These are phyloP conservation scores for Sycophaga agraensis DNA, from an alignment of 1,140 invertebrate genomes.

Conservation along the genomic window DNA sequence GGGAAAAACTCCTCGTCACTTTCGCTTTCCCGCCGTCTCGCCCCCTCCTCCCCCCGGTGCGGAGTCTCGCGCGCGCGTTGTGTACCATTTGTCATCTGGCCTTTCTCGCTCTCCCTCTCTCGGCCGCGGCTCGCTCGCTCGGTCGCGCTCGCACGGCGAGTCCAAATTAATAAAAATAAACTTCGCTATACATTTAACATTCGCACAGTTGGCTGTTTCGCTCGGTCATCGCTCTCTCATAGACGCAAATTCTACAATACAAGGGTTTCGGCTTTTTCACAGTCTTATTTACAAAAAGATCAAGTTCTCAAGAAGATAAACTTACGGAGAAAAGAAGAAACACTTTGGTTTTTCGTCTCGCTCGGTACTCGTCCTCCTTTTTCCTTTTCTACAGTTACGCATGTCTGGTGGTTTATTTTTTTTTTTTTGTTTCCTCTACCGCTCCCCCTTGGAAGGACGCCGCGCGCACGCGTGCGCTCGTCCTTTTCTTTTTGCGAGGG, in stretches of 20 bases:
- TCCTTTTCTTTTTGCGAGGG: neutral
- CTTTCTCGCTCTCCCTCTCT: neutral
- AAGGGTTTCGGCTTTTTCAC: constrained; percentile 39
- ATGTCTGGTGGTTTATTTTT: too few relatives aligned
- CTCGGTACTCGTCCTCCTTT: neutral
- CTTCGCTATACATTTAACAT: constrained; percentile 47
- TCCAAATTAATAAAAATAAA: constrained; percentile 53
- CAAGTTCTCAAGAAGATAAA: constrained; percentile 15
- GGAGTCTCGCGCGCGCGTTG: too few relatives aligned
- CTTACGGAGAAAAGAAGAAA: constrained; percentile 17
- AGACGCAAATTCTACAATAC: constrained; percentile 37
- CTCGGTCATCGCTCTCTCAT: constrained; percentile 25
- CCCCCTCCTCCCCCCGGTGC: neutral
- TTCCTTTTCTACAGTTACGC: too few relatives aligned
- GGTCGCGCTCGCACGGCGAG: constrained; percentile 2
- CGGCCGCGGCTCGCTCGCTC: neutral
- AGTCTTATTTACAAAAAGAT: constrained; percentile 46
- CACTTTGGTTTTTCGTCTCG: constrained; percentile 25
- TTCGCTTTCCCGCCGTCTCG: too few relatives aligned
- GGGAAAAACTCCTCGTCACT: neutral
- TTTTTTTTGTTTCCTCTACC: neutral
- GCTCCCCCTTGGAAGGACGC: too few relatives aligned
- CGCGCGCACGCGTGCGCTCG: too few relatives aligned
- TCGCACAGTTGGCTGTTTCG: constrained; percentile 33
- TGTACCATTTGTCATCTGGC: too few relatives aligned